Base-by-base conservation (phyloP, 2,797 vertebrate species). In the Myiothlypis coronata region DNA sequence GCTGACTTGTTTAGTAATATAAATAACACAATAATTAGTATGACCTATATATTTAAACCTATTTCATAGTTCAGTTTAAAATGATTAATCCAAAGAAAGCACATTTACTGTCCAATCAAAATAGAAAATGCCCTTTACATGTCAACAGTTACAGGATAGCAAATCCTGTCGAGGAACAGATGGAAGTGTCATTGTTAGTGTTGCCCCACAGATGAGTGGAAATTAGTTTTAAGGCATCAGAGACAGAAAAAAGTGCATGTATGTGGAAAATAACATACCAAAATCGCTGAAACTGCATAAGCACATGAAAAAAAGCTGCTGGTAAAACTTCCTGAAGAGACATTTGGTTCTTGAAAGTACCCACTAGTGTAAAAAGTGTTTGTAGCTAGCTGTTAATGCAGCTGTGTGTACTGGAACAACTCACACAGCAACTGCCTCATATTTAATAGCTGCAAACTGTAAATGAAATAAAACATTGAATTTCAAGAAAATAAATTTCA, bases 71-170 rank as follows among this genome's bases (percentile, higher is more conserved):
- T 96, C 55, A 46, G 60, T 90, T 90, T 88, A 91, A 96, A 94
- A 94, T 90, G n/a, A 43, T 85, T 82, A 89, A 94, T 96, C 96
- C 96, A 97, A 97, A 93, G 79, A 96, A 96, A 96, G 96, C 94
- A 94, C 35, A 75, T 83, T 83, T 71, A 56, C 49, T 55, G 49
- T 95, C 95, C 96, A 97, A 92, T 79, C 78, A 94, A 97, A 97
- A 97, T 92, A 96, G 70, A 93, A 97, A 96, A 90, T 95, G 84
- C 79, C 39, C 39, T 93, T 96, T 97, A 79, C 70, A 20, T 93
- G 87, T 97, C 89, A 88, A 72, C 90, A 67, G 74, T 96, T 94
- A 91, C 5, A 77, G 81, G 92, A 95, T 90, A 96, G 79, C 77
- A 95, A 96, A 90, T 83, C 49, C 92, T 95, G 70, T 83, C 0